Percentiles rank a stretch among this genome's conserved stretches.
phyloP scores from a whole-genome alignment of 2,113 vertebrate genomes.

The Mohoua ochrocephala region DNA sequence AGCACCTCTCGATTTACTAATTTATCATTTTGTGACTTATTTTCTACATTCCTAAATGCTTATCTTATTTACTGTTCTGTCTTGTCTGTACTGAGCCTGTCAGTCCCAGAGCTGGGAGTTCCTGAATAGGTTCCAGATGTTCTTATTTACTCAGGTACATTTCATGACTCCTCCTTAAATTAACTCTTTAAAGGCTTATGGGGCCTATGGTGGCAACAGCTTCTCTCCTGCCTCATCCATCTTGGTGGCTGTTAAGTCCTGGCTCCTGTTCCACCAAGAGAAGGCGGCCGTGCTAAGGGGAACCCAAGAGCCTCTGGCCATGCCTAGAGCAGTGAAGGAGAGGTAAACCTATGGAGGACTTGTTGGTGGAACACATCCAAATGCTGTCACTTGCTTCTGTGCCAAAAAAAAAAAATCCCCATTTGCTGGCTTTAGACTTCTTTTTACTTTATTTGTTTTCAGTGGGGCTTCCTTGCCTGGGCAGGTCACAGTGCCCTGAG shows the following conservation, averaged over 20 bases:
- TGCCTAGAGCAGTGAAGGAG: neutral
- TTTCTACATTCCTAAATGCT: neutral
- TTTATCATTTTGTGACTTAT: neutral
- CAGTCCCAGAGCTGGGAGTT: neutral
- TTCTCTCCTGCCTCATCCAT: neutral
- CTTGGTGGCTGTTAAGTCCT: neutral
- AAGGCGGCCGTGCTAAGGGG: neutral
- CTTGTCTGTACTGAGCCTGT: neutral
- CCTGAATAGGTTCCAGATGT: constrained; percentile 1
- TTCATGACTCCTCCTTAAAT: neutral
- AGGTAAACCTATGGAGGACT: neutral
- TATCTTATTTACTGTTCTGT: neutral
- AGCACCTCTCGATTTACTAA: neutral
- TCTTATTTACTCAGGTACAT: constrained; percentile 13
- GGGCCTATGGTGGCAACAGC: neutral
- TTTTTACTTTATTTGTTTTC: neutral
- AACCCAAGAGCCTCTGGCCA: neutral
- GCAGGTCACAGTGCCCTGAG: neutral
- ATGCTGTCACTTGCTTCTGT: neutral
- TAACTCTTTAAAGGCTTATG: neutral
- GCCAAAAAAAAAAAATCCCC: neutral
- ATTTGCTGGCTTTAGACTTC: neutral
- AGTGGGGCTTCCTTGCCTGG: neutral
- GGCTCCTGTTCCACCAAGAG: neutral
- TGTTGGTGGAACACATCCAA: neutral